Base-by-base conservation (phyloP, 2,888 invertebrate species). In the Phaedon cochleariae region DNA sequence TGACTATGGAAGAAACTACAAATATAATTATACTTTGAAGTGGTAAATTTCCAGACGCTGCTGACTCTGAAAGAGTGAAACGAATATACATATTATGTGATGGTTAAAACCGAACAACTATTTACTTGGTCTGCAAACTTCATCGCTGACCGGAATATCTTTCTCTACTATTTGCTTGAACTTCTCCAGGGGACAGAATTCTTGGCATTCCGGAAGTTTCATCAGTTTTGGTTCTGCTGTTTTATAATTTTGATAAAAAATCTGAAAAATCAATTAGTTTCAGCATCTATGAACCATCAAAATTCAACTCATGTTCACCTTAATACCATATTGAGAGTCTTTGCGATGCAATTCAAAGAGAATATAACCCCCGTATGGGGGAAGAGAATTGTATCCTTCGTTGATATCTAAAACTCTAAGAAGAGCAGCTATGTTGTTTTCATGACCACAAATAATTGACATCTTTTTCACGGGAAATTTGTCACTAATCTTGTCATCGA, bases 381-480 rank as follows among this genome's bases (percentile, higher is more conserved):
- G 77, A 48, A 80, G 71, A n/a, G 41, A 41, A 53, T 85, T 59
- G 2, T 45, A 15, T 5, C 34, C 41, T n/a, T 66, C 54, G 74
- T 76, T 81, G 87, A 18, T 86, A 77, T 6, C 81, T 79, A 17
- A 87, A 77, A 77, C 88, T 87, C 10, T 84, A 85, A 58, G 85
- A 81, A 77, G 83, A 85, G 49, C 86, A 71, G 71, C 76, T n/a
- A 78, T 67, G 62, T 77, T 78, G 58, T 73, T 74, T 60, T 78
- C 78, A 55, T 78, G 78, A 0, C 73, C 77, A 26, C 75, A 73
- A 68, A 75, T 77, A 1, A 78, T 51, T 59, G 70, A 75, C 49
- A 78, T 70, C 53, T 76, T 77, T 7, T 64, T 76, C 2, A 53
- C 53, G 12, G 62, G 80, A 15, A 73, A 31, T 5, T 45, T 59